Evolutionary conservation across 2,888 invertebrate species (phyloP).

Genomic region (Synanthedon tipuliformis): DNA sequence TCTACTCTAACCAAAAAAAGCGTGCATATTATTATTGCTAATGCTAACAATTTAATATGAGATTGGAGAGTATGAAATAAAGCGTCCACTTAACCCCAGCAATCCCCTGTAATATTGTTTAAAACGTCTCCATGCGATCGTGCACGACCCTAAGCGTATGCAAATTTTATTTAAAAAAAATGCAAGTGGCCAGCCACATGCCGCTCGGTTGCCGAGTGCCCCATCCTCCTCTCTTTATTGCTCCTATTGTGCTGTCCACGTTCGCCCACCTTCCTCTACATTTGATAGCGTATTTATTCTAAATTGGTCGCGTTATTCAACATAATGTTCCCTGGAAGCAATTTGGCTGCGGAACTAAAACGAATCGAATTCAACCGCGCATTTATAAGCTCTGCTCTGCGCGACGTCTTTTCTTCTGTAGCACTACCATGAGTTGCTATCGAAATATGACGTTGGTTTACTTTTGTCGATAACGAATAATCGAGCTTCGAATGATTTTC

Average conservation of each 20-base stretch:
- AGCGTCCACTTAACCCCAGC: neutral
- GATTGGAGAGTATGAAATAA: neutral
- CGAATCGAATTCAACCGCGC: too few species aligned
- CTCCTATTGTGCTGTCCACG: slow-evolving; percentile 20
- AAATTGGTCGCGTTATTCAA: neutral
- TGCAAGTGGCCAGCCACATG: neutral
- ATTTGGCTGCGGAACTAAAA: too few species aligned
- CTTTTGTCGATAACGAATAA: too few species aligned
- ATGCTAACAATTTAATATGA: neutral
- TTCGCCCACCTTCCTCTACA: slow-evolving; percentile 18
- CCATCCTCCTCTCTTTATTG: slow-evolving; percentile 17
- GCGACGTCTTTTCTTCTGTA: too few species aligned
- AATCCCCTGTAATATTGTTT: neutral
- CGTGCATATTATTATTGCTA: neutral
- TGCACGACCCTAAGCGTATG: neutral
- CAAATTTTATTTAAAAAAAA: neutral
- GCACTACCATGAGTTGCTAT: too few species aligned
- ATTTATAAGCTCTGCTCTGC: too few species aligned
- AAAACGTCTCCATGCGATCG: neutral
- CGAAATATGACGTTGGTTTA: too few species aligned
- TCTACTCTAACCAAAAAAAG: too few species aligned
- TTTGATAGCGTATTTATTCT: neutral
- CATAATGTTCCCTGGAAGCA: too few species aligned
- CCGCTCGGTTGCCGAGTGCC: slow-evolving; percentile 7
- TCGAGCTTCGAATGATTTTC: too few species aligned